Evolutionary conservation across 1,140 invertebrate species (phyloP).

Genomic region (Ooceraea biroi): DNA sequence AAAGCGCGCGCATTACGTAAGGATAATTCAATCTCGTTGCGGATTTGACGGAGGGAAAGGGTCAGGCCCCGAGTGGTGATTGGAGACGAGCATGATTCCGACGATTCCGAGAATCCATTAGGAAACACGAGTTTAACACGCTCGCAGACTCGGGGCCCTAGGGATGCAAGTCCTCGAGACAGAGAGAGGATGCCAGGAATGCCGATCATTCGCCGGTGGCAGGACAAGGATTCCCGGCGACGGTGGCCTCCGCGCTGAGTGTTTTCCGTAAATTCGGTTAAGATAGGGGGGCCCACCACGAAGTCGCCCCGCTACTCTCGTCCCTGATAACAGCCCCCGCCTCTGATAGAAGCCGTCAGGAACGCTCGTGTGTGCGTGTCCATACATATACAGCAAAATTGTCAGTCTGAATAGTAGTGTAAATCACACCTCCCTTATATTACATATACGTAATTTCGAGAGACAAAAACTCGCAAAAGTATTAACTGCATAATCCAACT

Average conservation of each 20-base stretch:
- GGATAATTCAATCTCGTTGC: slow-evolving; percentile 48
- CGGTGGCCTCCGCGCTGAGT: slow-evolving; percentile 72
- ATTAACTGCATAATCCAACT: not conserved
- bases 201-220: slow-evolving; percentile 73
- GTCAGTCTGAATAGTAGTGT: not conserved
- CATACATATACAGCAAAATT: not conserved
- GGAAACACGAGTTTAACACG: slow-evolving; percentile 80
- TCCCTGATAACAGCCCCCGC: slow-evolving; percentile 55
- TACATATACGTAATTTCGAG: no score
- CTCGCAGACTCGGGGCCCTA: slow-evolving; percentile 57
- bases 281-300: slow-evolving; percentile 77
- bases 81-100: slow-evolving; percentile 62
- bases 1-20: slow-evolving; percentile 40
- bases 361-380: not conserved
- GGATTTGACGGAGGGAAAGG: not conserved
- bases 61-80: slow-evolving; percentile 57
- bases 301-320: slow-evolving; percentile 62
- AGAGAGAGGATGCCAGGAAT: slow-evolving; percentile 69
- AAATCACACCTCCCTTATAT: not conserved
- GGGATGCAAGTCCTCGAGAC: not conserved
- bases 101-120: slow-evolving; percentile 77
- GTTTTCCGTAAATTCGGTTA: slow-evolving; percentile 80
- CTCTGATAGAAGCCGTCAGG: slow-evolving; percentile 12
- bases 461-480: not conserved
- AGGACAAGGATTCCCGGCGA: slow-evolving; percentile 74